Percentiles rank a stretch among this genome's conserved stretches.
Conservation (phyloP, 2,797 vertebrate genomes). For the Enteromius paludinosus region DNA sequence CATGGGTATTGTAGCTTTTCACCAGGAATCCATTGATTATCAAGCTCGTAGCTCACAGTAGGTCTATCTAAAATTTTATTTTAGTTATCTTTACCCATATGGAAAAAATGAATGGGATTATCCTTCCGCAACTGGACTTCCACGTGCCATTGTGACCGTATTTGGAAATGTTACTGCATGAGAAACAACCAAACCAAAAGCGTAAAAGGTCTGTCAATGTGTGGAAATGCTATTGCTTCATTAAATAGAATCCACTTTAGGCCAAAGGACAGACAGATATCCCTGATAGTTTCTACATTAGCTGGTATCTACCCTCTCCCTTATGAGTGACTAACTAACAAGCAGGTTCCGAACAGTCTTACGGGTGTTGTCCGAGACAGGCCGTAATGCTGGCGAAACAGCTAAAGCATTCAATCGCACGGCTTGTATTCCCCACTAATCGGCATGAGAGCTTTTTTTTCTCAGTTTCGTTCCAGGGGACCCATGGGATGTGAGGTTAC, state of each 20-base stretch:
- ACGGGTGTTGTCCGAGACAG: conserved; percentile 26
- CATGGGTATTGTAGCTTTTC: not conserved
- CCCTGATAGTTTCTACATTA: conserved; percentile 12
- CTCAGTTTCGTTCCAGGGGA: conserved; percentile 32
- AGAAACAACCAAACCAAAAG: not conserved
- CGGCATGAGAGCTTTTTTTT: conserved; percentile 8
- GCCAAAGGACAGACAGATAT: conserved; percentile 10
- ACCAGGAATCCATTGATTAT: conserved; percentile 1
- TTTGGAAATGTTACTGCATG: not conserved
- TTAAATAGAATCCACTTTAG: conserved; percentile 20
- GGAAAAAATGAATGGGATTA: not conserved
- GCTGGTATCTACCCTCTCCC: conserved; percentile 19
- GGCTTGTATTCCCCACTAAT: conserved; percentile 11
- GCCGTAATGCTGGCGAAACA: conserved; percentile 37
- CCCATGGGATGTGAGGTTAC: conserved; percentile 42
- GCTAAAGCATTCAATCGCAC: conserved; percentile 35
- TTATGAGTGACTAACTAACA: conserved; percentile 24
- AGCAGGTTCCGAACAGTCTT: conserved; percentile 26
- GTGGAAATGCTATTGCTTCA: conserved; percentile 42
- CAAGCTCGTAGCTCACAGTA: not conserved
- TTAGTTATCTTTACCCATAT: not conserved
- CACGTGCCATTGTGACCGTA: not conserved
- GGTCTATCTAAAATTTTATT: not conserved
- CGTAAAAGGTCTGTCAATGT: conserved; percentile 11
- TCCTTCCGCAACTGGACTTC: not conserved